phyloP scores from a whole-genome alignment of 2,113 vertebrate genomes.

The Atrichornis clamosus region DNA sequence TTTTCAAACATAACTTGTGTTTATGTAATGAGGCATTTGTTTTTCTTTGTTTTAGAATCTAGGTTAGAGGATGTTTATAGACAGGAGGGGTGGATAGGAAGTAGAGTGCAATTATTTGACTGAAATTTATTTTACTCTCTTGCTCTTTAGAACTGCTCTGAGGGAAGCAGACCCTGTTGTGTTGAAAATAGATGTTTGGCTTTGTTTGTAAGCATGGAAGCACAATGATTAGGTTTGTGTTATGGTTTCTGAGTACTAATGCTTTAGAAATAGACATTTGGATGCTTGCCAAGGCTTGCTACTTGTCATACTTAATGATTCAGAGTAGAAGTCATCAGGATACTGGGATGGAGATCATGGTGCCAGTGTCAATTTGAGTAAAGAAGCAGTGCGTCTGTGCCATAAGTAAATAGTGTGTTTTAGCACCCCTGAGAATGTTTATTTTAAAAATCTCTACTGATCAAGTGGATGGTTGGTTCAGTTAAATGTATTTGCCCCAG shows the following conservation, averaged over 20 bases:
- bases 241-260: constrained; percentile 7
- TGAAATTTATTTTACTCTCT: constrained; percentile 30
- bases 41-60: constrained; percentile 49
- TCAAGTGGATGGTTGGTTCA: background rate
- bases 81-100: constrained; percentile 25
- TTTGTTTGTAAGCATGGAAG: constrained; percentile 24
- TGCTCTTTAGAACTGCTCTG: background rate
- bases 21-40: constrained; percentile 49
- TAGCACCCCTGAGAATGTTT: background rate
- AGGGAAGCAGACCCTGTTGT: background rate
- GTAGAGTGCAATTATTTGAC: constrained; percentile 11
- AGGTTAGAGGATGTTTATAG: constrained; percentile 52
- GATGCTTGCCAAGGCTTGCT: background rate
- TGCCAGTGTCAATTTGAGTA: background rate
- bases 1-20: constrained; percentile 25
- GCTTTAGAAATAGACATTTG: constrained; percentile 33
- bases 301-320: constrained; percentile 38
- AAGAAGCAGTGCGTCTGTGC: background rate
- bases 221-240: background rate
- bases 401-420: background rate
- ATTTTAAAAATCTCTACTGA: background rate
- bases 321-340: constrained; percentile 42
- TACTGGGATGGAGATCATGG: background rate
- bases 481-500: background rate
- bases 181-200: background rate